Base-by-base conservation (phyloP, 2,113 vertebrate species). In the Vidua macroura region DNA sequence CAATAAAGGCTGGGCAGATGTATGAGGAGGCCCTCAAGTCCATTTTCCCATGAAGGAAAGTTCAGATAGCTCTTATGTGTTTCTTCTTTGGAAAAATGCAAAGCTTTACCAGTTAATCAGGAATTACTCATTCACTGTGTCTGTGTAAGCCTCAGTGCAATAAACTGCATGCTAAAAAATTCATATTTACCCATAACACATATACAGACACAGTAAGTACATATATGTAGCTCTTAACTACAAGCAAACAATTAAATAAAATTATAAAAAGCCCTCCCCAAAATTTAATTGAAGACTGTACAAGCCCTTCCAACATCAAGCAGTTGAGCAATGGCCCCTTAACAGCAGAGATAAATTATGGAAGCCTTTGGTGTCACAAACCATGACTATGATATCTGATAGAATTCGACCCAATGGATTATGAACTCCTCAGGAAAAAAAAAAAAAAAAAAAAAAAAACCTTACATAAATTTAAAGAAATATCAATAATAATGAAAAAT, bases 401-500 rank as follows among this genome's bases (percentile, higher is more conserved):
- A 6, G 43, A 81, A 76, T 62, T 66, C 5, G 2, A 46, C 5
- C n/a, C 30, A 92, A 73, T 3, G 18, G n/a, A 76, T 89, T 72
- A 84, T 33, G 35, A 86, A 78, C 52, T 78, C 39, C n/a, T 74
- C 51, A 56, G 28, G 55, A 83, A 81, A 83, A 46, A 48, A 13
- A 68, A 68, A 84, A 83, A 81, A 83, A 46, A 48, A 13, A 68
- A 68, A 84, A 33, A 37, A 5, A 67, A 11, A 59, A 8, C 28
- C 56, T 1, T 39, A 49, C 25, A 39, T 22, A 67, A 90, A 86
- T 89, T 51, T 48, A 86, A 81, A 68, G 44, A 73, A 84, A 69
- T 58, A 55, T 62, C 77, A 77, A 86, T 75, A 83, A 28, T 44
- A 78, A 92, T 35, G 53, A 92, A 87, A 92, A 96, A 88, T 55